Base-by-base conservation (phyloP, 1,140 invertebrate genomes). In the Parapsyche elsis region DNA sequence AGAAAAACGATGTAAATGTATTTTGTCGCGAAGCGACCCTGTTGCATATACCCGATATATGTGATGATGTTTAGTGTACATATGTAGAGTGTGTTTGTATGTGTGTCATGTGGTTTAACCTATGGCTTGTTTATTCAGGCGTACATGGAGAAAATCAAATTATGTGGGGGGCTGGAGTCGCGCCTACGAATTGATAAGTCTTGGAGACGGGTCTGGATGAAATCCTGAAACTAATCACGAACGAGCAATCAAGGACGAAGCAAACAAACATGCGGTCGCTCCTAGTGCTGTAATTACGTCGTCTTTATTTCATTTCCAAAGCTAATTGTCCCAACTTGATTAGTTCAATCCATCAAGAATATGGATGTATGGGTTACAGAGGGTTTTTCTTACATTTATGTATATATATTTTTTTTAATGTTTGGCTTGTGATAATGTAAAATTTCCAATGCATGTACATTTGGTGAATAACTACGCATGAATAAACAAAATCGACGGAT, bases 161-260 rank as follows among this genome's bases (percentile, higher is more conserved):
- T 67, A 67, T 19, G 14, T 21, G 19, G 21, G 19, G 4, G 19
- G 61, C 14, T 19, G 12, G 16, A 67, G 21, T 26, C 21, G 61
- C 53, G 21, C 24, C 21, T 16, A 26, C 19, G 61, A 23, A 19
- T 67, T 67, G 53, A 57, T 57, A 21, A 57, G 53, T 67, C 24
- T 4, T 26, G 61, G 1, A 67, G n/a, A 23, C 14, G 14, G 49
- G 10, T 2, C 19, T 21, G 21, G 61, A 67, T 67, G 61, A 67
- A 67, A 67, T 67, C 21, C 61, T 67, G 61, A 26, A 67, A 67
- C 61, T 67, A 67, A 67, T 67, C 61, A 67, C 61, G 24, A 67
- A 67, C 9, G 61, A 67, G 21, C 21, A 16, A 23, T 67, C n/a
- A 67, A 67, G 21, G 24, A 23, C 61, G 24, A 19, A 21, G 19